phyloP scores from a whole-genome alignment of 2,113 vertebrate species.

The Brachypodius melanocephalos region DNA sequence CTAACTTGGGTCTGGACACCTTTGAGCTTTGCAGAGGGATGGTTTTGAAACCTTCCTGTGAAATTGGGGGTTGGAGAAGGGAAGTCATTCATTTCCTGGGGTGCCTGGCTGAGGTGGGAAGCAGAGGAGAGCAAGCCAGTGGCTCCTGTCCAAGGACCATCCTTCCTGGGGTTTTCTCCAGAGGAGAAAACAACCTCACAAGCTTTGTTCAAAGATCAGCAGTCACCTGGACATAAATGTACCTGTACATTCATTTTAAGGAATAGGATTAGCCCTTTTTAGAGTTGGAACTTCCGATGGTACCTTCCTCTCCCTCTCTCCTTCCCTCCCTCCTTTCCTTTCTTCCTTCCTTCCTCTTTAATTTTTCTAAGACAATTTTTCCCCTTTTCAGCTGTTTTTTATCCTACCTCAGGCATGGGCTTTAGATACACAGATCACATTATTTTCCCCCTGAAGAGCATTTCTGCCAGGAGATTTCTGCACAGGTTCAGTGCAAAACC shows the following conservation, averaged over 20 bases:
- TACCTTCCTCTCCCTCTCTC: not conserved
- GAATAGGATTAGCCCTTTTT: not conserved
- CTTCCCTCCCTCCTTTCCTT: not conserved
- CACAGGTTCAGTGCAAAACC: not conserved
- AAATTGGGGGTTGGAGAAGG: not conserved
- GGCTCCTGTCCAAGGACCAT: not conserved
- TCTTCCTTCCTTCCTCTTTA: not conserved
- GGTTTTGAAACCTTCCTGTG: not conserved
- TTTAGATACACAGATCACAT: not conserved
- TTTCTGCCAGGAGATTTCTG: conserved; percentile 28
- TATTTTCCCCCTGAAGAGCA: not conserved
- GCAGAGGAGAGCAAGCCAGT: accelerated
- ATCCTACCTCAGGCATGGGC: not conserved
- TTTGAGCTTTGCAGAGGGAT: not conserved
- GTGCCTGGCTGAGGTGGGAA: not conserved
- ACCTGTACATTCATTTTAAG: not conserved
- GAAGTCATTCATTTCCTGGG: accelerated
- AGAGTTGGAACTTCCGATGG: not conserved
- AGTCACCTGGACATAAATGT: not conserved
- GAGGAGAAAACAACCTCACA: not conserved
- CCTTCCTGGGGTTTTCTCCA: not conserved
- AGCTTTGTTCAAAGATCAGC: not conserved
- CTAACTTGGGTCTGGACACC: not conserved
- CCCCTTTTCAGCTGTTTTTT: not conserved
- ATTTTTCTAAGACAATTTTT: not conserved